Base-by-base conservation (phyloP, 2,888 invertebrate species). In the Leptinotarsa peninsularis region DNA sequence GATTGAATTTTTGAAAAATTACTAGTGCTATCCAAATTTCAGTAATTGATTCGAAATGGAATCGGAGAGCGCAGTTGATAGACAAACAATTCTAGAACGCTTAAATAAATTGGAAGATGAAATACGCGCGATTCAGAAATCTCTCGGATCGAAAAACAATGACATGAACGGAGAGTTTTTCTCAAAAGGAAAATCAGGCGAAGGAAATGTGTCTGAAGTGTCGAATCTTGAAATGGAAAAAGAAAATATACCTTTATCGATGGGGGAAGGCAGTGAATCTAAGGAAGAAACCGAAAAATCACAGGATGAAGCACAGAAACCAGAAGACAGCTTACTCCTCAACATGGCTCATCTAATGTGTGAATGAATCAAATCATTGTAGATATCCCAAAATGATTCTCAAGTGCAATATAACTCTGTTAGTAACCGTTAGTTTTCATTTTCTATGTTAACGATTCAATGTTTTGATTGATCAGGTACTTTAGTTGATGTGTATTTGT, bases 291-390 rank as follows among this genome's bases (percentile, higher is more conserved):
- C 18, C 15, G 4, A 58, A 21, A 23, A n/a, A 10, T 15, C 7
- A 7, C n/a, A 43, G 43, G 23, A 58, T 15, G 23, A n/a, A 7
- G 3, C 17, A 7, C n/a, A 18, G 18, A 63, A 63, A 43, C n/a
- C 33, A 63, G 63, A 7, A 18, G 43, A 43, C 7, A 63, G 63
- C 14, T n/a, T 63, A 17, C 27, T 63, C 13, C 63, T 58, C 10
- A 63, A 43, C 63, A 33, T 63, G 63, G 43, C 63, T 0, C 63
- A 63, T 63, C n/a, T 63, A 4, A 63, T 63, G 63, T 63, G 63
- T 63, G 27, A 43, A 33, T 63, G 18, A 43, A n/a, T 43, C n/a
- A 2, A n/a, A 5, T 5, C 15, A 63, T 33, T 10, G 17, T 63
- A 33, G 17, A 43, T 43, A 27, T 27, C 27, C 18, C 54, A 54